Conservation (phyloP, 2,797 vertebrate species). For the Hoplostethus atlanticus region DNA sequence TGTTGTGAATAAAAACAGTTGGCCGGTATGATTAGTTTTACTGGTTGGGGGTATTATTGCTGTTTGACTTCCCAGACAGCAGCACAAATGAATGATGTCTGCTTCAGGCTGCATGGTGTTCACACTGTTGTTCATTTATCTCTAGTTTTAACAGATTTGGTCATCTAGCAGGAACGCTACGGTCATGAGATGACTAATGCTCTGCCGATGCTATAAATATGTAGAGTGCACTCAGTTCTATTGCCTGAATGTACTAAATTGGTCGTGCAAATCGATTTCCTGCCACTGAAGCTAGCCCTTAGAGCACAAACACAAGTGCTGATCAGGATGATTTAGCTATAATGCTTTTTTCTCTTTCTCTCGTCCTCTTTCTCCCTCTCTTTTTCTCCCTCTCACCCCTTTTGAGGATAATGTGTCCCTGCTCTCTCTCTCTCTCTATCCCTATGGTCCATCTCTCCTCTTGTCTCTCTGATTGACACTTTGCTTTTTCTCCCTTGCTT, state of each 20-base stretch:
- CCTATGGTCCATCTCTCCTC: neutral
- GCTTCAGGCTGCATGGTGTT: slow-evolving; percentile 13
- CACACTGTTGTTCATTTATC: slow-evolving; percentile 37
- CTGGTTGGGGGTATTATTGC: slow-evolving; percentile 23
- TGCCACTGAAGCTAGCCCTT: slow-evolving; percentile 50
- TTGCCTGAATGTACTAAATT: slow-evolving; percentile 64
- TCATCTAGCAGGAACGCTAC: slow-evolving; percentile 32
- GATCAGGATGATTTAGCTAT: slow-evolving; percentile 78
- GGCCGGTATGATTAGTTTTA: slow-evolving; percentile 36
- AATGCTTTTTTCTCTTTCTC: slow-evolving; percentile 68
- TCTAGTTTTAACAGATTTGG: slow-evolving; percentile 43
- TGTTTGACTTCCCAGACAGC: slow-evolving; percentile 33
- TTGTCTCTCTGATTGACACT: slow-evolving; percentile 72
- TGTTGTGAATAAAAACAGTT: slow-evolving; percentile 23
- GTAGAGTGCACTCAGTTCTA: slow-evolving; percentile 51
- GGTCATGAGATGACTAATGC: slow-evolving; percentile 44
- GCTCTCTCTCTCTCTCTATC: slow-evolving; percentile 34
- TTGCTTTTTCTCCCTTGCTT: slow-evolving; percentile 79
- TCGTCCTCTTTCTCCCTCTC: neutral
- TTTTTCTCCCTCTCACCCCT: neutral
- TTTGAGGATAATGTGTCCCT: slow-evolving; percentile 24
- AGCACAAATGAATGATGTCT: slow-evolving; percentile 29
- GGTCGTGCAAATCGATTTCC: slow-evolving; percentile 68
- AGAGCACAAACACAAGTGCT: slow-evolving; percentile 68
- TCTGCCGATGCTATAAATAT: slow-evolving; percentile 56